Evolutionary conservation across 2,113 vertebrate genomes (phyloP), one percentile per base, ranked within the genome.

Genomic region (Megalops atlanticus): DNA sequence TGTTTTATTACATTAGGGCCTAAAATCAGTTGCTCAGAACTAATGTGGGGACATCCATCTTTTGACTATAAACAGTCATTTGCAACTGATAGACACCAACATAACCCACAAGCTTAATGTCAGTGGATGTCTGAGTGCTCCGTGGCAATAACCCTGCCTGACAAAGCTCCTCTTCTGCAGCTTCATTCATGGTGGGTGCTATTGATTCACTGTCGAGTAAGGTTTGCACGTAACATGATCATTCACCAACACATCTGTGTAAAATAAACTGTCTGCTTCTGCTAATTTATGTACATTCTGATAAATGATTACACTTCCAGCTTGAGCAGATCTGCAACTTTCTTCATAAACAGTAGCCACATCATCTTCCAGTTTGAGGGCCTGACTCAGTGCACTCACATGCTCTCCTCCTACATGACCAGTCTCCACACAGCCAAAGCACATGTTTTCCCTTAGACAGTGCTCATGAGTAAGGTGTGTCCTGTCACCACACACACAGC

Each of bases 131-230:
- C 21, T 64, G 58, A 27, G 18, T 64, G 58, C n/a, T 18, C n/a
- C 18, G 6, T 24, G 58, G 58, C 5, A 64, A 16, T 24, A 64
- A 5, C 5, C 58, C 58, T 64, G 58, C 58, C 5, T 64, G 6
- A 4, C 5, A 16, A 24, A 64, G 58, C 18, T 64, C 58, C n/a
- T 64, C 18, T 64, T 64, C 58, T 12, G 58, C 0, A 4, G 4
- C 33, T 14, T 35, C 69, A 33, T 35, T 33, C n/a, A 71, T n/a
- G n/a, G n/a, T n/a, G n/a, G n/a, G n/a, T n/a, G n/a, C n/a, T n/a
- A n/a, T n/a, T n/a, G n/a, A n/a, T 35, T 27, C 69, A 71, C 69
- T 71, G 69, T 71, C 69, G 24, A 71, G 31, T 35, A 71, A 35
- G 31, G 69, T 27, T 27, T 71, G 69, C 31, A 35, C 15, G 15